phyloP scores from a whole-genome alignment of 2,888 invertebrate species.

The Adelphocoris suturalis region DNA sequence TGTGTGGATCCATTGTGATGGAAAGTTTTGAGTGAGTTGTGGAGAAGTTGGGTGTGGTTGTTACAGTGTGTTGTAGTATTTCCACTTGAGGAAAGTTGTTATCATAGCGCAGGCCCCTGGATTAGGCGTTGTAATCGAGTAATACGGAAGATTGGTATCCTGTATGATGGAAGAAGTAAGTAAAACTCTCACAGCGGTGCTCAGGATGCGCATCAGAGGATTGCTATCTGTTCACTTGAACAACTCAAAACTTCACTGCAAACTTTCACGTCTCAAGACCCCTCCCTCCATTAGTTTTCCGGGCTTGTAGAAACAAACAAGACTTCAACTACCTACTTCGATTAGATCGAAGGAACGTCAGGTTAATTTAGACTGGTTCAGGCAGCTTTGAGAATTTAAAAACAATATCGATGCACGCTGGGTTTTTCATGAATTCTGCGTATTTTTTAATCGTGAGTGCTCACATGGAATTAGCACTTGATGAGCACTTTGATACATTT shows the following conservation, averaged over 20 bases:
- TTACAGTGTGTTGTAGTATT: no score
- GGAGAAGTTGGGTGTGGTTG: no score
- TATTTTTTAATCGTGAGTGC: no score
- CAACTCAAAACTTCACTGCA: slow-evolving; percentile 18
- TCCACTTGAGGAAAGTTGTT: no score
- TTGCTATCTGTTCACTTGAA: neutral
- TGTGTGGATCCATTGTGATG: no score
- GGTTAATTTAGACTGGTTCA: neutral
- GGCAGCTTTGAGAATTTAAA: neutral
- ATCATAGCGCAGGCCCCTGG: no score
- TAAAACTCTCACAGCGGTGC: neutral
- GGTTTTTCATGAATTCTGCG: no score
- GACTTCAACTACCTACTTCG: neutral
- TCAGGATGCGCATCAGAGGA: neutral
- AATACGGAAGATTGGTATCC: neutral
- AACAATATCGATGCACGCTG: neutral
- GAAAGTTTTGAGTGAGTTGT: no score
- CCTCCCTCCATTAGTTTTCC: neutral
- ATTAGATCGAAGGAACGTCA: slow-evolving; percentile 9
- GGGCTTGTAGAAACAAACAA: neutral
- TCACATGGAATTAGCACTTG: no score
- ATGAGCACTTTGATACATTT: no score
- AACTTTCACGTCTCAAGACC: slow-evolving; percentile 1
- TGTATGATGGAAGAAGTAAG: neutral
- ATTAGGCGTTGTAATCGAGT: neutral